These are phyloP conservation scores for Xiphias gladius DNA, from an alignment of 2,113 vertebrate species.

Conservation along the genomic window DNA sequence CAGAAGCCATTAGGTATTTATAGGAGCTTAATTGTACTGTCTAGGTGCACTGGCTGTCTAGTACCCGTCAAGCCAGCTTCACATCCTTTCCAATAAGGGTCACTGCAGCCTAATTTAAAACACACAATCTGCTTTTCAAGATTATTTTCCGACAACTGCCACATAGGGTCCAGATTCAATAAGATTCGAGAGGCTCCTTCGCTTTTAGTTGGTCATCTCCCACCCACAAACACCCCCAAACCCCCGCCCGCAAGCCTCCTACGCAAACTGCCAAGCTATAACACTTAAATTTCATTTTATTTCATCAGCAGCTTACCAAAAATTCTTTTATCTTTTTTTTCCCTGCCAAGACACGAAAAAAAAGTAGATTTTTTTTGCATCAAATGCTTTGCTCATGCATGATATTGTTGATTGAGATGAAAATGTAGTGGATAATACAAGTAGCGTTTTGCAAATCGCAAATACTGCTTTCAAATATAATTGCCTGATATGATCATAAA, in stretches of 20 bases:
- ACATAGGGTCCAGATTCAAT: constrained; percentile 37
- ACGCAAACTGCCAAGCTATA: constrained; percentile 51
- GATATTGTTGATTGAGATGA: constrained; percentile 55
- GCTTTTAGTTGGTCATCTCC: constrained; percentile 35
- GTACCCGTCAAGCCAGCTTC: constrained; percentile 57
- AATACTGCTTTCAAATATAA: constrained; percentile 58
- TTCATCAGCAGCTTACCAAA: constrained; percentile 72
- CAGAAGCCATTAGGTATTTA: constrained; percentile 79
- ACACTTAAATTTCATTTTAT: constrained; percentile 73
- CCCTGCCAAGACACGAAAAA: constrained; percentile 20
- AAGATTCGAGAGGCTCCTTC: constrained; percentile 21
- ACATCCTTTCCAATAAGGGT: constrained; percentile 42
- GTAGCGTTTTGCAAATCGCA: constrained; percentile 33
- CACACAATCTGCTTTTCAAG: constrained; percentile 56
- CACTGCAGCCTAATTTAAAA: constrained; percentile 42
- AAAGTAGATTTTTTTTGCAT: constrained; percentile 54
- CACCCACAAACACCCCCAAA: not conserved
- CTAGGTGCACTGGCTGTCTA: constrained; percentile 59
- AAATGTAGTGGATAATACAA: constrained; percentile 44
- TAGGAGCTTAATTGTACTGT: constrained; percentile 73
- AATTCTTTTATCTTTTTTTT: constrained; percentile 50
- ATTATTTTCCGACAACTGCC: constrained; percentile 53
- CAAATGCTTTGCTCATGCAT: constrained; percentile 40
- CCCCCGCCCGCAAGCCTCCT: not conserved
- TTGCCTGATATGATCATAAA: constrained; percentile 47